Evolutionary conservation across 2,888 invertebrate genomes (phyloP), one percentile per base, ranked within the genome.

Genomic region (Eulithis testata): DNA sequence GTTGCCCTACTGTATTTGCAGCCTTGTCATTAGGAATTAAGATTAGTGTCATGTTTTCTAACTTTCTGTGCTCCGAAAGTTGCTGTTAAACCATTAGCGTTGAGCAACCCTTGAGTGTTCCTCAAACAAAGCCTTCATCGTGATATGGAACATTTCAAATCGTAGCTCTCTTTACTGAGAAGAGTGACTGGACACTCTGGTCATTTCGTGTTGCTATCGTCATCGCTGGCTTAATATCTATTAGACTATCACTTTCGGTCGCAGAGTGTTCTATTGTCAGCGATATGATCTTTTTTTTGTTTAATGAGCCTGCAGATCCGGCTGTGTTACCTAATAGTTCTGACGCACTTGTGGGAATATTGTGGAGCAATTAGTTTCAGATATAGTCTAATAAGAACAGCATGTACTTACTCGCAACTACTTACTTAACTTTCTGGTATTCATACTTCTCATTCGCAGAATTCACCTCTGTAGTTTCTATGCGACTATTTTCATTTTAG

Each of bases 241-340:
- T 86, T 84, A 86, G 80, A 89, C 89, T 91, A 91, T 90, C 90
- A 90, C 91, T 91, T 90, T 90, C 87, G 79, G 89, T 86, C 88
- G 85, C 81, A 82, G 87, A 88, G 87, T 89, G 84, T 82, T 85
- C 86, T 86, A 89, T 91, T 90, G 91, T 91, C 80, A 78, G 82
- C 76, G 88, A 90, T 90, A 88, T 85, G 83, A 91, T 90, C 89
- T 84, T 86, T 88, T 87, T 66, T 88, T 89, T 83, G 79, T 84
- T 86, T 91, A 90, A 91, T 90, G 87, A 88, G 84, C 82, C 79
- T 78, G 82, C 83, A 86, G 88, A 88, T 91, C 91, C 90, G 89
- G 91, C 84, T 85, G 85, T 73, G 88, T 90, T 90, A 88, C 87
- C 82, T 89, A 90, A 91, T 84, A 80, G 77, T 74, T 76, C 77